phyloP scores from a whole-genome alignment of 2,888 invertebrate species.

The Lordiphosa andalusiaca region DNA sequence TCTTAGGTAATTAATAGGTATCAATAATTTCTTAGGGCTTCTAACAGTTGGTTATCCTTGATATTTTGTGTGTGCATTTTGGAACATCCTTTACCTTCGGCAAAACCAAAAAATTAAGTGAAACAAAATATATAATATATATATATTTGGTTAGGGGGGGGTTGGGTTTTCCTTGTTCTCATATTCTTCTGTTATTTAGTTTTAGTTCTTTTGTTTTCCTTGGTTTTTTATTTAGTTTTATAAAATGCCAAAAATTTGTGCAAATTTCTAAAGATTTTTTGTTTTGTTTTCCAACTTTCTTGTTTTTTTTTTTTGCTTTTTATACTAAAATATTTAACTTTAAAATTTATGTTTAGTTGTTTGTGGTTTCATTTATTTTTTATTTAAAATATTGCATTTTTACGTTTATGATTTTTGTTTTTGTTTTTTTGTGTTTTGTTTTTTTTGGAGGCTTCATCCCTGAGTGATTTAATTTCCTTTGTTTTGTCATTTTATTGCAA shows the following conservation, averaged over 20 bases:
- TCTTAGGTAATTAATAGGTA: no score
- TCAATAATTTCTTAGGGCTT: no score
- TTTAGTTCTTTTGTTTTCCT: conserved; percentile 42
- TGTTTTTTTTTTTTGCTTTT: conserved; percentile 33
- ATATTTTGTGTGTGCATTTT: conserved; percentile 10
- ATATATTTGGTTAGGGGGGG: conserved; percentile 38
- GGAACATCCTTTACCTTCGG: conserved; percentile 56
- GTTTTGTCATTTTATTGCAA: conserved; percentile 74
- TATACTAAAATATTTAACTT: conserved; percentile 71
- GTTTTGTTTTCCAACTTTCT: conserved; percentile 22
- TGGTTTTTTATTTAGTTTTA: conserved; percentile 45
- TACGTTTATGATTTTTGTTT: conserved; percentile 32
- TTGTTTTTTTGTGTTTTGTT: conserved; percentile 52
- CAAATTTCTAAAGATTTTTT: conserved; percentile 67
- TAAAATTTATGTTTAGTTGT: conserved; percentile 57
- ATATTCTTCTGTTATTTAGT: conserved; percentile 28
- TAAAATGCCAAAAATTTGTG: conserved; percentile 77
- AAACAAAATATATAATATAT: conserved; percentile 53
- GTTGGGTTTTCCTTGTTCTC: conserved; percentile 12
- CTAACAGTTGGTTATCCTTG: no score
- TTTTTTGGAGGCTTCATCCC: conserved; percentile 80
- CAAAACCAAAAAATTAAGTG: conserved; percentile 53
- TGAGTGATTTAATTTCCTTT: conserved; percentile 79
- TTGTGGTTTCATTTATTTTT: conserved; percentile 43
- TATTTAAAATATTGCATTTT: conserved; percentile 72